Evolutionary conservation across 2,888 invertebrate genomes (phyloP), one percentile per base, ranked within the genome.

Genomic region (Netelia inedita): DNA sequence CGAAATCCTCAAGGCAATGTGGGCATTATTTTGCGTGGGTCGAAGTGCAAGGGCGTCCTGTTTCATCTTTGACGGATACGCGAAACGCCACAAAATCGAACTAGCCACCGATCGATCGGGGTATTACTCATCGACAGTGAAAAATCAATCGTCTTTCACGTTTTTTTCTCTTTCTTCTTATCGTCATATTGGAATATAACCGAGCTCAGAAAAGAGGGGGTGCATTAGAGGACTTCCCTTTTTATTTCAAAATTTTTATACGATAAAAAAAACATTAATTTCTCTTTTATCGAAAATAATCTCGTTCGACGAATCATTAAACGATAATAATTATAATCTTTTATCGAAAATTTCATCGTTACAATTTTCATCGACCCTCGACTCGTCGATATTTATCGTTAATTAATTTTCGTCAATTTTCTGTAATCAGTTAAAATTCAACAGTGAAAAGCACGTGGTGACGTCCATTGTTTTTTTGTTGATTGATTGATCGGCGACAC

Each of bases 71-170:
- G 19, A 23, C 50, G n/a, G 9, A 66, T 35, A 69, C 9, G 16
- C 10, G 14, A 69, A 69, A 55, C 46, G 69, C 53, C 28, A 50
- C 5, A 9, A 16, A 69, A 53, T 50, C 1, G 16, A n/a, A 28
- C 53, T 23, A n/a, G 50, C 69, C 16, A 55, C n/a, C 11, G 16
- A 57, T 63, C 23, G 23, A 53, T 53, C 63, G 23, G 53, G 28
- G 19, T 3, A 43, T 72, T 63, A 76, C 68, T 78, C 80, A 80
- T 80, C 63, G 73, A 69, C 55, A 55, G 61, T 76, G 61, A 50
- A 84, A 84, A 84, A 84, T 84, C 81, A 84, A 84, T 84, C 73
- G 43, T 59, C 63, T 59, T 21, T 50, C 41, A 71, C 61, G 28
- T 61, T 71, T 50, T 23, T 55, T 50, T 63, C 50, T 16, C 53